These are phyloP conservation scores for Emesis furor DNA, from an alignment of 2,888 invertebrate species.

Conservation along the genomic window DNA sequence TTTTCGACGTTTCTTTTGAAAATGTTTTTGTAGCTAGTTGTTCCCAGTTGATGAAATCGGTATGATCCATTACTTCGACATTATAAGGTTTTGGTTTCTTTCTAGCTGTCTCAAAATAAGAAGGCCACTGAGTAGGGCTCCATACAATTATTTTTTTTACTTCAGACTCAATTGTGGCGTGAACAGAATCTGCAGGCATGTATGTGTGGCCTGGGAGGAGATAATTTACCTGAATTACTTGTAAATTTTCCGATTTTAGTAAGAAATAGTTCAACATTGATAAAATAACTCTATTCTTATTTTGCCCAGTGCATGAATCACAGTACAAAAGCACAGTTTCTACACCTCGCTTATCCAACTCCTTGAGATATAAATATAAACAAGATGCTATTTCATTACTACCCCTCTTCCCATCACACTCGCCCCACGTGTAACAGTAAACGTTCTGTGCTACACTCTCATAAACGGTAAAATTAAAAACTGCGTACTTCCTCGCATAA, in stretches of 20 bases:
- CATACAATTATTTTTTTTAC: conserved; percentile 51
- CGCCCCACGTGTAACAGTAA: neutral
- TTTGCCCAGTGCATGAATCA: neutral
- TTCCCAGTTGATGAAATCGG: conserved; percentile 48
- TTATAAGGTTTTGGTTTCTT: conserved; percentile 42
- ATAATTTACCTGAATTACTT: neutral
- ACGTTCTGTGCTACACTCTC: neutral
- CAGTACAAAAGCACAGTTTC: neutral
- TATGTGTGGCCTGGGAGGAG: conserved; percentile 7
- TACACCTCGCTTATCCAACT: neutral
- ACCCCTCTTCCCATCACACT: neutral
- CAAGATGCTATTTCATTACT: neutral
- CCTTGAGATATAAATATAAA: neutral
- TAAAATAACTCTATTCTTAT: neutral
- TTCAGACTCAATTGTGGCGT: conserved; percentile 48
- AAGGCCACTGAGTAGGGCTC: conserved; percentile 50
- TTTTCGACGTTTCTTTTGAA: conserved; percentile 53
- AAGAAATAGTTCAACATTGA: neutral
- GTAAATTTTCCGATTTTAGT: neutral
- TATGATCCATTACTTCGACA: conserved; percentile 36
- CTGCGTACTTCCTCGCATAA: neutral
- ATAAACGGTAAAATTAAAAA: neutral
- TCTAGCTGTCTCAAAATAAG: conserved; percentile 36
- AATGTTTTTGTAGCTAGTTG: conserved; percentile 33
- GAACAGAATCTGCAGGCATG: conserved; percentile 64